Evolutionary conservation across 2,888 invertebrate species (phyloP).

Genomic region (Oscheius myriophilus): DNA sequence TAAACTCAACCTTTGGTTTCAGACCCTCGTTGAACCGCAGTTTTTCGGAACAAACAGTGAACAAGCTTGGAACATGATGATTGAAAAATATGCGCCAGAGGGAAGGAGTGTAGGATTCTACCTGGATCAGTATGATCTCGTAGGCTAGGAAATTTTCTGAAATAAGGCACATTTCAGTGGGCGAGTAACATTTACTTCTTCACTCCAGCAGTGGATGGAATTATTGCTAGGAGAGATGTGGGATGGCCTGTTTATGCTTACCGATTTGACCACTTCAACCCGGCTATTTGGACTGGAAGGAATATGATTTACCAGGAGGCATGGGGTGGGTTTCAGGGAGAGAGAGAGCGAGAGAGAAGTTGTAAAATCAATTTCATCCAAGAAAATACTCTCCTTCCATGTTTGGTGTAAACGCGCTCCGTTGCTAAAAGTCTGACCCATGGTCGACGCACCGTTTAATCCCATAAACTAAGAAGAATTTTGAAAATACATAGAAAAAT

Average conservation of each 20-base stretch:
- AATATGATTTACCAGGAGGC: slow-evolving; percentile 1
- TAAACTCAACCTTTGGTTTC: not conserved
- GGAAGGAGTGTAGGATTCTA: slow-evolving; percentile 15
- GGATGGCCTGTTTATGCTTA: slow-evolving; percentile 24
- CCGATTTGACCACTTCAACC: slow-evolving; percentile 23
- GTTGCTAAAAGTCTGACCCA: no score
- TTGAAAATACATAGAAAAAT: no score
- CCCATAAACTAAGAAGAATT: no score
- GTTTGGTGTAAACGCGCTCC: no score
- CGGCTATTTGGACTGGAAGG: slow-evolving; percentile 10
- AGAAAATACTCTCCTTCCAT: no score
- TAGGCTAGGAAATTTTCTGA: not conserved
- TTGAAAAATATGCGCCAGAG: slow-evolving; percentile 14
- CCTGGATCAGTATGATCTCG: slow-evolving; percentile 9
- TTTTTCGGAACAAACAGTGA: slow-evolving; percentile 20
- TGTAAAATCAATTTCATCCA: no score
- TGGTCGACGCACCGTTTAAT: no score
- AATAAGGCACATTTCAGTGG: slow-evolving; percentile 9
- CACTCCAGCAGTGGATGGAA: slow-evolving; percentile 16
- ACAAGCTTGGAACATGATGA: slow-evolving; percentile 19
- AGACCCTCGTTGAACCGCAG: slow-evolving; percentile 15
- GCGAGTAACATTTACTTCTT: slow-evolving; percentile 19
- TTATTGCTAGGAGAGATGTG: slow-evolving; percentile 14
- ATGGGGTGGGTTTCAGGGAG: slow-evolving; percentile 15
- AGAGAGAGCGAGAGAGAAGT: no score